Conservation (phyloP, 2,797 vertebrate genomes). For the Girardinus metallicus region DNA sequence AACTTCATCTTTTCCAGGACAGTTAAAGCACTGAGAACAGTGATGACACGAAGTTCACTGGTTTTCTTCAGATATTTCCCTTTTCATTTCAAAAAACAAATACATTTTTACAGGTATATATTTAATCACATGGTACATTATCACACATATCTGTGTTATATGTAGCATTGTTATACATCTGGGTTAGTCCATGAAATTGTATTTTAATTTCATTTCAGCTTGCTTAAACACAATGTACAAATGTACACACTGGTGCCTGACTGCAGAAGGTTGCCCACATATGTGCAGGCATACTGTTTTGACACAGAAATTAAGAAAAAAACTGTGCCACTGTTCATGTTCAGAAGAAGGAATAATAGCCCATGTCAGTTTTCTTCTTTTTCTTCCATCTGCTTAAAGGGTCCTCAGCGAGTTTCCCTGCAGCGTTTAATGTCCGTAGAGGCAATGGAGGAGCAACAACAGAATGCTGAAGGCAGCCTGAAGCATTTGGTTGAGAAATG, state of each 20-base stretch:
- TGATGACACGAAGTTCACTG: conserved; percentile 35
- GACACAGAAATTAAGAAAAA: conserved; percentile 68
- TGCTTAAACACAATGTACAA: conserved; percentile 68
- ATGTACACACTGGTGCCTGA: conserved; percentile 61
- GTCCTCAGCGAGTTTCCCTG: conserved; percentile 29
- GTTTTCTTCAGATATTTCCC: conserved; percentile 22
- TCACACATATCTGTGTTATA: conserved; percentile 49
- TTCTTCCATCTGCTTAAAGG: conserved; percentile 55
- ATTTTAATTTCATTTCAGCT: conserved; percentile 59
- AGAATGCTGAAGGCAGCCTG: conserved; percentile 65
- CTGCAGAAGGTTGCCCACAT: conserved; percentile 35
- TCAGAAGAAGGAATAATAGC: conserved; percentile 49
- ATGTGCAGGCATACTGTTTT: conserved; percentile 56
- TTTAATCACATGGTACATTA: conserved; percentile 29
- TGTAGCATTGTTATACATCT: conserved; percentile 48
- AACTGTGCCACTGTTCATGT: conserved; percentile 72
- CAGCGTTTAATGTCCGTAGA: conserved; percentile 67
- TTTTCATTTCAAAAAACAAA: conserved; percentile 32
- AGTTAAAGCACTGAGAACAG: conserved; percentile 24
- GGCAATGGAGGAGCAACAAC: conserved; percentile 64
- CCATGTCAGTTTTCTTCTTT: conserved; percentile 56
- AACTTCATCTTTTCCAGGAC: conserved; percentile 47
- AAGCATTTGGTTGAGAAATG: conserved; percentile 49
- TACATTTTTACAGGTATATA: conserved; percentile 46
- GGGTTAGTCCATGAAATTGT: conserved; percentile 59